Percentiles rank a stretch among this genome's conserved stretches.
These are phyloP conservation scores for Drosophila cardini DNA, from an alignment of 1,140 invertebrate species.

Conservation along the genomic window DNA sequence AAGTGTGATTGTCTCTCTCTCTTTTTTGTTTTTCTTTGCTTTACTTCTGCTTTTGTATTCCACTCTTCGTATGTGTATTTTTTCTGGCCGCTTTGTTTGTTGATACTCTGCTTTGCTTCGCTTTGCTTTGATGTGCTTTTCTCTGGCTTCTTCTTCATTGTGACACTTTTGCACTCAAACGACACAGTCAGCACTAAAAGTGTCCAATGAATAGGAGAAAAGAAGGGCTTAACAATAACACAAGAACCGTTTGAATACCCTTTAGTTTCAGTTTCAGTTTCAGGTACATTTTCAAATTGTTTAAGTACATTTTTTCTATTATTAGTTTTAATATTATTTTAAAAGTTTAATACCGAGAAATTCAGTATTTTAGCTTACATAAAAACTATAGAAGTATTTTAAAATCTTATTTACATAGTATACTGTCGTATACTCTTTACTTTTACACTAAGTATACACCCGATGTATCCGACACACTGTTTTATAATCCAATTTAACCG, in stretches of 20 bases:
- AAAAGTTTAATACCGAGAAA: background rate
- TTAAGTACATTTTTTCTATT: background rate
- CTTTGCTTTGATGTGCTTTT: slow-evolving; percentile 62
- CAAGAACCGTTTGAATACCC: slow-evolving; percentile 1
- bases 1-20: slow-evolving; percentile 1
- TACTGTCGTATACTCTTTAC: background rate
- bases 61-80: slow-evolving; percentile 24
- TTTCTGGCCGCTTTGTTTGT: slow-evolving; percentile 17
- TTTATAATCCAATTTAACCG: slow-evolving; percentile 62
- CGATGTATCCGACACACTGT: slow-evolving; percentile 26
- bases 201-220: slow-evolving; percentile 14
- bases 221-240: background rate
- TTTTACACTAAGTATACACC: background rate
- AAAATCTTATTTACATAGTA: too few species aligned
- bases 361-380: background rate
- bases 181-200: slow-evolving; percentile 28
- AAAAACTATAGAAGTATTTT: too few species aligned
- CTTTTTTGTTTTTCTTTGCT: background rate
- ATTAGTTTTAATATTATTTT: background rate
- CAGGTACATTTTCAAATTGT: background rate
- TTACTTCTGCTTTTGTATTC: slow-evolving; percentile 9
- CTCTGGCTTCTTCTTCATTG: slow-evolving; percentile 57
- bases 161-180: slow-evolving; percentile 48
- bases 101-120: slow-evolving; percentile 17
- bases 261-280: background rate